Conservation (phyloP, 2,113 vertebrate genomes). For the Leptobrachium leishanense region DNA sequence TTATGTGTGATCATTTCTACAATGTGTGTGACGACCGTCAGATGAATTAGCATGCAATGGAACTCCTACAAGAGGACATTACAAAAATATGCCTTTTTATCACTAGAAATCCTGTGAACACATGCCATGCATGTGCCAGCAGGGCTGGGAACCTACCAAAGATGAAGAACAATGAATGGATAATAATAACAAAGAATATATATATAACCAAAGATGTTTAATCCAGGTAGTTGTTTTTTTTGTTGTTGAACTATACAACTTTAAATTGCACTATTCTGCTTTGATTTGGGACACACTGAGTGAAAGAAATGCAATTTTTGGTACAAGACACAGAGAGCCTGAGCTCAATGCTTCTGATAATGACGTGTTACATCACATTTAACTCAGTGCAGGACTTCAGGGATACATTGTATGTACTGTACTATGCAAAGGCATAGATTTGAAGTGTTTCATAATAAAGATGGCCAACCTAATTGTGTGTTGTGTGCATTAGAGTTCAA, state of each 20-base stretch:
- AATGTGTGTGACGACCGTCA: neutral
- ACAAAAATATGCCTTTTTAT: neutral
- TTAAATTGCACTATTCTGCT: constrained; percentile 52
- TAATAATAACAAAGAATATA: neutral
- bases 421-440: constrained; percentile 49
- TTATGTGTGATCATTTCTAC: neutral
- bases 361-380: constrained; percentile 22
- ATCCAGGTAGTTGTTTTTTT: neutral
- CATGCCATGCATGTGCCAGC: constrained; percentile 28
- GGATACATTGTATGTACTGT: constrained; percentile 53
- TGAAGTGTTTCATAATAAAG: constrained; percentile 58
- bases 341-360: neutral
- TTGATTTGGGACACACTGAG: constrained; percentile 53
- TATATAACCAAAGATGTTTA: constrained; percentile 27
- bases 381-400: constrained; percentile 34
- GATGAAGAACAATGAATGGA: neutral
- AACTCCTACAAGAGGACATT: neutral
- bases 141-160: neutral
- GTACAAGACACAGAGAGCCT: neutral
- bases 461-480: neutral
- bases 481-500: too few species aligned
- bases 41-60: constrained; percentile 13
- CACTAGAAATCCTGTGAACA: neutral
- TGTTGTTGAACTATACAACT: neutral
- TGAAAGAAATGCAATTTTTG: constrained; percentile 40